Evolutionary conservation across 2,888 invertebrate genomes (phyloP).

Genomic region (Myathropa florea): DNA sequence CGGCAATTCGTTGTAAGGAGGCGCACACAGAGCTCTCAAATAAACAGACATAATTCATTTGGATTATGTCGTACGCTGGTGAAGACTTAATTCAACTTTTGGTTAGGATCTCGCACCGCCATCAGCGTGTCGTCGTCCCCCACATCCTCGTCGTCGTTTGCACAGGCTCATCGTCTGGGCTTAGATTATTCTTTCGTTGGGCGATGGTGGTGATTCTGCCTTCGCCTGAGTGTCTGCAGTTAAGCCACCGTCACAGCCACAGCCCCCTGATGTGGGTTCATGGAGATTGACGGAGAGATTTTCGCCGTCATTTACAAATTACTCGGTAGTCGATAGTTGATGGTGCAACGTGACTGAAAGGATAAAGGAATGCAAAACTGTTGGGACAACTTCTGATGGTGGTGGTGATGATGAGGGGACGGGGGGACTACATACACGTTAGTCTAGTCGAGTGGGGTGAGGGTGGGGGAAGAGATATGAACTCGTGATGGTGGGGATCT

Average conservation of each 20-base stretch:
- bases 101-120: background rate
- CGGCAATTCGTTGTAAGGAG: conserved; percentile 4
- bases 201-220: background rate
- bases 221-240: background rate
- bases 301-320: conserved; percentile 18
- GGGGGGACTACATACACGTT: background rate
- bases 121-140: background rate
- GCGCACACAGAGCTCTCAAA: conserved; percentile 2
- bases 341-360: background rate
- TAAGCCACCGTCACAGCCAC: background rate
- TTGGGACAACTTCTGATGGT: background rate
- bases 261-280: background rate
- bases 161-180: background rate
- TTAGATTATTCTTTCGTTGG: background rate
- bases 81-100: conserved; percentile 31
- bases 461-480: background rate
- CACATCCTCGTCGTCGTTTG: background rate
- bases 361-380: background rate
- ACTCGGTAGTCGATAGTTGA: conserved; percentile 1
- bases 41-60: conserved; percentile 38
- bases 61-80: conserved; percentile 8
- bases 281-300: conserved; percentile 4
- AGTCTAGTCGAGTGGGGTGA: background rate
- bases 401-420: background rate
- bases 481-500: background rate